These are phyloP conservation scores for Tetramorium parvispinum DNA, from an alignment of 1,140 invertebrate genomes.

Conservation along the genomic window DNA sequence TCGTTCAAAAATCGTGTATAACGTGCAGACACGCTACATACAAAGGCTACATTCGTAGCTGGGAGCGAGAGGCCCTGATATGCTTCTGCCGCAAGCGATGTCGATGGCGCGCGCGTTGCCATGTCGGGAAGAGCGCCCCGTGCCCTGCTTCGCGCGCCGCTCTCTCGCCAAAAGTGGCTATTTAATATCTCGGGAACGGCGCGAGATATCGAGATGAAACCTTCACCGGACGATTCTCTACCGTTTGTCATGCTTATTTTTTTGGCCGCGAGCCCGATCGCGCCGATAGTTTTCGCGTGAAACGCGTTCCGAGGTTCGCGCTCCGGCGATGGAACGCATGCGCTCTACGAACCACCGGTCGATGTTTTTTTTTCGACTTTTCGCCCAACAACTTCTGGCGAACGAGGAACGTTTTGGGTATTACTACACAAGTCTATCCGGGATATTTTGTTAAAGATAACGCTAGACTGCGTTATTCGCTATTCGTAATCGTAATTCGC, in stretches of 20 bases:
- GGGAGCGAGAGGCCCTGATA: slow-evolving; percentile 37
- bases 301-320: slow-evolving; percentile 62
- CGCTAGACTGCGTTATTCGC: too few species aligned
- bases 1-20: slow-evolving; percentile 1
- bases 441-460: not conserved
- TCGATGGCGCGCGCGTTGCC: slow-evolving; percentile 43
- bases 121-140: slow-evolving; percentile 45
- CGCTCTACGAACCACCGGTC: not conserved
- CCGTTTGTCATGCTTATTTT: slow-evolving; percentile 78
- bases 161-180: slow-evolving; percentile 74
- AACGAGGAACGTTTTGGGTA: not conserved
- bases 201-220: slow-evolving; percentile 65
- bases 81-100: slow-evolving; percentile 36
- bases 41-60: slow-evolving; percentile 42
- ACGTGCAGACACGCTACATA: slow-evolving; percentile 39
- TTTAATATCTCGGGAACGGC: slow-evolving; percentile 76
- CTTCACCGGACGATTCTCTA: slow-evolving; percentile 69
- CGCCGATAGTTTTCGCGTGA: slow-evolving; percentile 61
- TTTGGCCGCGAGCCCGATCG: slow-evolving; percentile 5
- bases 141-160: slow-evolving; percentile 13
- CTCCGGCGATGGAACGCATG: slow-evolving; percentile 18
- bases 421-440: not conserved
- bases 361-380: not conserved
- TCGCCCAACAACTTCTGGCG: not conserved
- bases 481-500: too few species aligned